Conservation (phyloP, 1,140 invertebrate species). For the Heliconius hermathena region DNA sequence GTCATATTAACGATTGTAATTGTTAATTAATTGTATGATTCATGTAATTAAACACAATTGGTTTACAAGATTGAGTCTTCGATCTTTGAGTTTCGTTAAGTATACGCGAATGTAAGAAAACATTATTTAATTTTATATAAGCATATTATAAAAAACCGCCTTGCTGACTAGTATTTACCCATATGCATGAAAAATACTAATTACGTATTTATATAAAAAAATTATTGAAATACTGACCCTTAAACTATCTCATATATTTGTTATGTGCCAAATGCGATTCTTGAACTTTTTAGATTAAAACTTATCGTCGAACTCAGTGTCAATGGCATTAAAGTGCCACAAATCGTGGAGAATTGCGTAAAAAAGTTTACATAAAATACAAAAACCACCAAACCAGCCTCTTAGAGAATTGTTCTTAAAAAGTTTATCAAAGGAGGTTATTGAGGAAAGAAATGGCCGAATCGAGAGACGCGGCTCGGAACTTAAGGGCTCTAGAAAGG, state of each 20-base stretch:
- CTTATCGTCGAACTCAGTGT: neutral
- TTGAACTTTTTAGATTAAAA: neutral
- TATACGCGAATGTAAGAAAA: no score
- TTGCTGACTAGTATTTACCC: no score
- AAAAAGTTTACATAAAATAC: slow-evolving; percentile 5
- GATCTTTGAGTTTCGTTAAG: no score
- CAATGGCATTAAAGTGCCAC: slow-evolving; percentile 3
- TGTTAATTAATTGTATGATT: no score
- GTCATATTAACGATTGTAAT: no score
- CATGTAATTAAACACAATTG: no score
- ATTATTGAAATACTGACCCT: neutral
- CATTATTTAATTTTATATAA: no score
- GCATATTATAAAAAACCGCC: no score
- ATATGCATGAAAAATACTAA: neutral
- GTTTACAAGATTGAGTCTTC: no score
- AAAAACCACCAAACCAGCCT: neutral
- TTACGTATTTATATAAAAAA: neutral
- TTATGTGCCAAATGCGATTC: neutral
- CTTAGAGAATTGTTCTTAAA: neutral
- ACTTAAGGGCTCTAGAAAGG: neutral
- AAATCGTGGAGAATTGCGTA: neutral
- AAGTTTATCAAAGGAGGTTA: slow-evolving; percentile 3
- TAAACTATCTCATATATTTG: neutral
- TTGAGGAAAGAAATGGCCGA: neutral
- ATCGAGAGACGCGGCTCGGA: neutral